Percentiles rank a stretch among this genome's conserved stretches.
These are phyloP conservation scores for Drosophila peninsularis DNA, from an alignment of 2,888 invertebrate genomes.

Conservation along the genomic window DNA sequence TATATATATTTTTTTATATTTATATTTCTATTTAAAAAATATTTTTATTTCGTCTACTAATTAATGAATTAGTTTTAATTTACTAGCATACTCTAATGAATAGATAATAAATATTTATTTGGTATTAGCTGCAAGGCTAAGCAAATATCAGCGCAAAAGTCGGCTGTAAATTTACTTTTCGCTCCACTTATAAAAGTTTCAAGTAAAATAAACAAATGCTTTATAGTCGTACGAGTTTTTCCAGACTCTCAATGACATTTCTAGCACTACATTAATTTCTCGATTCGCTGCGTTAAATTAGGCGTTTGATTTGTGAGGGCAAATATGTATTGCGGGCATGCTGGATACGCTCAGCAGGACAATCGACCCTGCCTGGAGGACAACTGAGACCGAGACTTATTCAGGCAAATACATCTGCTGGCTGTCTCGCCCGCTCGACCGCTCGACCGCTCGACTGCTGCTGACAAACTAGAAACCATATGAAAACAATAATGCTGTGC, in stretches of 20 bases:
- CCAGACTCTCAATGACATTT: conserved; percentile 5
- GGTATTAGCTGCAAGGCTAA: too few species aligned
- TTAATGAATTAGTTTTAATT: too few species aligned
- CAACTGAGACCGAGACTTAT: conserved; percentile 12
- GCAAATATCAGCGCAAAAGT: neutral
- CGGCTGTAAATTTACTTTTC: neutral
- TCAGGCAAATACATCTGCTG: conserved; percentile 63
- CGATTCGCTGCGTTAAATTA: conserved; percentile 55
- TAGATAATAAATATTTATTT: neutral
- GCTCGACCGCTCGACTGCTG: conserved; percentile 29
- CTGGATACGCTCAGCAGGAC: conserved; percentile 45
- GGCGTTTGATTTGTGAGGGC: conserved; percentile 59
- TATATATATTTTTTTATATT: too few species aligned
- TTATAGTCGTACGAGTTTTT: neutral
- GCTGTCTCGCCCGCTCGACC: conserved; percentile 7
- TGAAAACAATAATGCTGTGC: conserved; percentile 74
- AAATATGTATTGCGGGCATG: conserved; percentile 51
- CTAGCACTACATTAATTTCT: conserved; percentile 24
- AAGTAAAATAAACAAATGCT: neutral
- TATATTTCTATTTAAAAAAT: too few species aligned
- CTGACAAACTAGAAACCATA: conserved; percentile 75
- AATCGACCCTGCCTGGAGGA: conserved; percentile 19
- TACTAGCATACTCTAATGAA: too few species aligned
- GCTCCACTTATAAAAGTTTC: neutral
- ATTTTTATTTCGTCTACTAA: too few species aligned